Base-by-base conservation (phyloP, 2,797 vertebrate genomes). In the Saxicola maurus region DNA sequence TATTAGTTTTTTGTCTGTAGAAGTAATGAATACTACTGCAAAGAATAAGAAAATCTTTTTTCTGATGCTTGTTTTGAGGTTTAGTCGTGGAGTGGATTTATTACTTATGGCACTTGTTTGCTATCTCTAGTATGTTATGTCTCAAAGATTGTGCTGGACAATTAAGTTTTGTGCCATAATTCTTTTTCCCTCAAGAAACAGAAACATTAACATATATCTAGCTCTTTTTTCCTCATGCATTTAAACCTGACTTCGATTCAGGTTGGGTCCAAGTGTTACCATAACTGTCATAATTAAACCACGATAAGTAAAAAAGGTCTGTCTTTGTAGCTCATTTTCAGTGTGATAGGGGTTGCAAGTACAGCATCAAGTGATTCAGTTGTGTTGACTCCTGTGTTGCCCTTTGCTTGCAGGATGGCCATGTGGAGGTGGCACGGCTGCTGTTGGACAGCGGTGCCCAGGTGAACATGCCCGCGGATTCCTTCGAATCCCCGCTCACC, bases 381-480 rank as follows among this genome's bases (percentile, higher is more conserved):
- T 12, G 3, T 60, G 84, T 20, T 93, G 43, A 78, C n/a, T 40
- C 10, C 15, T 30, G 17, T 49, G 6, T 4, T 74, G 10, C 3
- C 37, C 21, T 42, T 19, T 68, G 27, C 73, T 31, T 79, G 66
- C 95, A 99, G 99, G 99, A 99, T 45, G 99, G 99, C 68, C 99
- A 99, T 67, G 99, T 99, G 94, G 99, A 99, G 95, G 99, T 99
- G 95, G 99, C 99, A 17, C 98, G 99, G 87, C 97, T 99, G 96
- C 98, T 99, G 95, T 98, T 99, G 96, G 99, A 99, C 97, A 99
- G 99, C 76, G 99, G 99, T 15, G 99, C 99, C 65, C 99, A 99
- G 96, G 99, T 99, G 94, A 99, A 99, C 95, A 99, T 99, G 99
- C 99, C 99, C 62, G 99, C 99, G 1, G 99, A 99, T 96, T 99